Conservation (phyloP, 2,888 invertebrate species). For the Drymonia ruficornis region DNA sequence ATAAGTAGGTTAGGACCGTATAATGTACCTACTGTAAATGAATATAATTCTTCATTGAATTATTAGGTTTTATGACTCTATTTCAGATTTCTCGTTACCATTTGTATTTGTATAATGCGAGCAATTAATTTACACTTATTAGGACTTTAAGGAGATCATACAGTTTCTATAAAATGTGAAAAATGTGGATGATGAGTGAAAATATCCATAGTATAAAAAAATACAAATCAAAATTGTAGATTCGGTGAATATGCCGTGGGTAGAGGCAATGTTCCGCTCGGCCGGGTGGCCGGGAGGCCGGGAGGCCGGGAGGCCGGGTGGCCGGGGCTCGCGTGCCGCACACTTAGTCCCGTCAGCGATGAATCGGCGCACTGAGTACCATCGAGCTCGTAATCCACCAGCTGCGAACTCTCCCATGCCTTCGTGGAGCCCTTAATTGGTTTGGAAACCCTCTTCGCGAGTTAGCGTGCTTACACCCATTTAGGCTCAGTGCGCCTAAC, state of each 20-base stretch:
- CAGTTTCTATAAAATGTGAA: not conserved
- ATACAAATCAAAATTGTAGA: not conserved
- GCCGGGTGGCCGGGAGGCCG: conserved; percentile 47
- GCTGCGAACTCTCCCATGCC: conserved; percentile 77
- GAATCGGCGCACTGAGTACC: conserved; percentile 76
- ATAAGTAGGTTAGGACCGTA: not conserved
- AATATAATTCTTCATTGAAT: too few relatives aligned
- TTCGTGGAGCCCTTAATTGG: conserved; percentile 83
- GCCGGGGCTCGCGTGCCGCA: conserved; percentile 64
- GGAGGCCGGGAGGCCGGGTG: conserved; percentile 48
- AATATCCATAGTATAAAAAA: not conserved
- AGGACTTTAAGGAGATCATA: too few relatives aligned
- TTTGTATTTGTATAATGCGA: too few relatives aligned
- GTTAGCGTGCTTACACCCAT: conserved; percentile 75
- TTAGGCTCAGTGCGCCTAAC: conserved; percentile 78
- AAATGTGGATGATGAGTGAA: not conserved
- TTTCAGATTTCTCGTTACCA: too few relatives aligned
- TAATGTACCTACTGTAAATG: too few relatives aligned
- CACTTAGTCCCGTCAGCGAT: conserved; percentile 63
- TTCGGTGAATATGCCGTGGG: not conserved
- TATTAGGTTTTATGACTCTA: too few relatives aligned
- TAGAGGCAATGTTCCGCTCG: conserved; percentile 44
- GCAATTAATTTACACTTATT: too few relatives aligned
- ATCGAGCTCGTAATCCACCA: conserved; percentile 80
- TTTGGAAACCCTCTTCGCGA: conserved; percentile 81